Evolutionary conservation across 2,888 invertebrate species (phyloP), one percentile per base, ranked within the genome.

Genomic region (Acanthosepion esculentum): DNA sequence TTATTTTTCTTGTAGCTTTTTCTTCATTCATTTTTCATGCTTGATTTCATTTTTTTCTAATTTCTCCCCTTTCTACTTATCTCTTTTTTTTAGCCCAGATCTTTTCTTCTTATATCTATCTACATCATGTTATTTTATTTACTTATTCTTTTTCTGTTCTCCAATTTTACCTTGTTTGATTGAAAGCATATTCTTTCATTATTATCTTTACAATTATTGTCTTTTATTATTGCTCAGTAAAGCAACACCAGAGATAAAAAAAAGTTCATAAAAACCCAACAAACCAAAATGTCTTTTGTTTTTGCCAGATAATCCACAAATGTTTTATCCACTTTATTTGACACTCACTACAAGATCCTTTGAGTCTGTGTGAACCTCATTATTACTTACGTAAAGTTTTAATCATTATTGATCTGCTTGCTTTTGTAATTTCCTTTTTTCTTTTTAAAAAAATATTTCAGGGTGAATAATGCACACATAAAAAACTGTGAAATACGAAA

Each of bases 391-490:
- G 26, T 78, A 78, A 78, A 78, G 78, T 78, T 78, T 78, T 78
- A 78, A 78, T 78, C 78, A 78, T 78, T 78, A 78, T 78, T n/a
- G 78, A 78, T 78, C 26, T 78, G n/a, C n/a, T 78, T n/a, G 41
- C 41, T 41, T 41, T 41, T 41, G 41, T 41, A 41, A 41, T 41
- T 41, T 41, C 41, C 41, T 41, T 15, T 18, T 55, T 55, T 55
- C 4, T 20, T 55, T 55, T 55, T 55, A 18, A 15, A 15, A 55
- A 41, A 41, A 2, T 78, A 78, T 78, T 78, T 78, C 78, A 78
- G 78, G 78, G 29, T 29, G 29, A 29, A 78, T 78, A 78, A 26
- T 78, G 29, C n/a, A 78, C 78, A 78, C 29, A 78, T 26, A 26
- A n/a, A 26, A 78, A 78, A 29, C 29, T 41, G 3, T 41, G 41